phyloP scores from a whole-genome alignment of 1,140 invertebrate genomes.

The Copidosoma floridanum region DNA sequence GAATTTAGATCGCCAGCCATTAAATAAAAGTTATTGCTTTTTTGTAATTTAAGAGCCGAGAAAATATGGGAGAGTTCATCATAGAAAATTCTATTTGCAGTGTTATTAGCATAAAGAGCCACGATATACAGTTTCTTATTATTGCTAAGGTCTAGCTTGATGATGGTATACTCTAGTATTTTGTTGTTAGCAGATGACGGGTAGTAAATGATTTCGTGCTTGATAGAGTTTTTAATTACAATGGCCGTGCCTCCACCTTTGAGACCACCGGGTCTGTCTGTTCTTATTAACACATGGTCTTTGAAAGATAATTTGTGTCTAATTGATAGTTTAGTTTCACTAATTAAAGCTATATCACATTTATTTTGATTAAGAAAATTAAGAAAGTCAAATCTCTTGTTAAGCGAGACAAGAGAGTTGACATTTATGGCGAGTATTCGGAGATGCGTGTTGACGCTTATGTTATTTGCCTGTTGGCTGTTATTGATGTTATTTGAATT shows the following conservation, averaged over 20 bases:
- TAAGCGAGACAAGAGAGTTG: conserved; percentile 26
- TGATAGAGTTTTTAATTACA: conserved; percentile 26
- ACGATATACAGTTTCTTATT: conserved; percentile 19
- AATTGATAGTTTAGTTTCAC: conserved; percentile 29
- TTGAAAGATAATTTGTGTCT: conserved; percentile 15
- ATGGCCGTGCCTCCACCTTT: conserved; percentile 31
- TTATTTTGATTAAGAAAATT: conserved; percentile 8
- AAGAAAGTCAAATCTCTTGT: conserved; percentile 17
- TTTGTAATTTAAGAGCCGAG: not conserved
- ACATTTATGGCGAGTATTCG: conserved; percentile 25
- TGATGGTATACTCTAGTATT: conserved; percentile 26
- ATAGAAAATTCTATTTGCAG: conserved; percentile 18
- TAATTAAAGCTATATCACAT: conserved; percentile 22
- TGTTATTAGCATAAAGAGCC: conserved; percentile 25
- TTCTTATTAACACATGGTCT: conserved; percentile 27
- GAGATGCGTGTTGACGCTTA: not conserved
- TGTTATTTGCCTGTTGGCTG: too few relatives aligned
- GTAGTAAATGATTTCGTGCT: not conserved
- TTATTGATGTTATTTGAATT: too few relatives aligned
- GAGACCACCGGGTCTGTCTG: conserved; percentile 6
- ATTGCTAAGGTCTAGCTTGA: conserved; percentile 26
- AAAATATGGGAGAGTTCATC: conserved; percentile 27
- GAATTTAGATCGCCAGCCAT: conserved; percentile 24
- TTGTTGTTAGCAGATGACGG: conserved; percentile 2
- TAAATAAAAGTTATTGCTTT: too few relatives aligned